Evolutionary conservation across 2,113 vertebrate species (phyloP).

Genomic region (Mormoops blainvillei): DNA sequence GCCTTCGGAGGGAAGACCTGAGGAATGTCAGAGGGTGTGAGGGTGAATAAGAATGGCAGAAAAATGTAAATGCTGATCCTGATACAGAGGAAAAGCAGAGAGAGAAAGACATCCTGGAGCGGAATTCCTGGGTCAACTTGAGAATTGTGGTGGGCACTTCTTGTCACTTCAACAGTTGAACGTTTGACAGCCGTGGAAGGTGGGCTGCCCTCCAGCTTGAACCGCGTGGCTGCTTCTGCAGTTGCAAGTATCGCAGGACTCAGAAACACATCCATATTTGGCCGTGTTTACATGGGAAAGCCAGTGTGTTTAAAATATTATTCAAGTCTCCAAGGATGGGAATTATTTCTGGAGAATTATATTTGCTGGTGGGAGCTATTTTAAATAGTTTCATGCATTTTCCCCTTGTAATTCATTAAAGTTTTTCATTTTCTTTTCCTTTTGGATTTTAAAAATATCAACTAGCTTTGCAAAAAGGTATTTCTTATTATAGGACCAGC

Average conservation of each 20-base stretch:
- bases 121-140: not conserved
- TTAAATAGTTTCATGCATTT: constrained; percentile 63
- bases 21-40: not conserved
- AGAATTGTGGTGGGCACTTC: not conserved
- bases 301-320: constrained; percentile 67
- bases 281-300: constrained; percentile 70
- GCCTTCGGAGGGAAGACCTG: not conserved
- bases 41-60: not conserved
- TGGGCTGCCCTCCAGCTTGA: not conserved
- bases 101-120: not conserved
- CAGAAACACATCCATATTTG: constrained; percentile 73
- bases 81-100: not conserved
- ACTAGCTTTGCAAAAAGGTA: constrained; percentile 60
- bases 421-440: constrained; percentile 68
- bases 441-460: constrained; percentile 70
- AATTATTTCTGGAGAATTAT: constrained; percentile 72
- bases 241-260: constrained; percentile 4
- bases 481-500: constrained; percentile 64
- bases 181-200: not conserved
- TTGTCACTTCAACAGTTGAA: not conserved
- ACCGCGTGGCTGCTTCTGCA: not conserved
- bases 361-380: constrained; percentile 68
- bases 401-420: constrained; percentile 62
- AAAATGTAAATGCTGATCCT: not conserved
- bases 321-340: constrained; percentile 69